Evolutionary conservation across 2,888 invertebrate genomes (phyloP), one percentile per base, ranked within the genome.

Genomic region (Bedellia somnulentella): DNA sequence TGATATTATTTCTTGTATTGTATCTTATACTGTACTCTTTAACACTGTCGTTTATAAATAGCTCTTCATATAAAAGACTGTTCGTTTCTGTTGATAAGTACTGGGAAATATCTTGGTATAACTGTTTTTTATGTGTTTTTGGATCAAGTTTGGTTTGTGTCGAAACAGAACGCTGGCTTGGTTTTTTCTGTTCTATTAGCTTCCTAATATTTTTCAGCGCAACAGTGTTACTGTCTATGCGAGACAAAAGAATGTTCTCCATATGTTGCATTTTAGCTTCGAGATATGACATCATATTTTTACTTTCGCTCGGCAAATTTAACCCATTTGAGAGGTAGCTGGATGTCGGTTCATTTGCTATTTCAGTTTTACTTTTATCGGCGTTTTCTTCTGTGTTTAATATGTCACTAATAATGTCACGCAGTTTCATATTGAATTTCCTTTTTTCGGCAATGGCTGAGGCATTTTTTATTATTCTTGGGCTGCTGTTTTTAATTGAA

Each of bases 341-440:
- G n/a, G n/a, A n/a, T n/a, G n/a, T n/a, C n/a, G 41, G 21, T 15
- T 48, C 41, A 15, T 6, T 14, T 22, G 11, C n/a, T 4, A 22
- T 22, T 5, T 21, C 29, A 24, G 24, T 27, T 16, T 17, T 15
- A 21, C 15, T 18, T 10, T 29, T 14, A 13, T 30, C 30, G 17
- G 40, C 36, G 17, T 39, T 37, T 10, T 49, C 46, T 18, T 56
- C 57, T 35, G 54, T 57, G 33, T 58, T 57, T 22, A 70, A 41
- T 39, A 59, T 60, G 17, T 58, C 52, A 44, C 60, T 57, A 36
- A 71, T 47, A 4, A 68, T 55, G 39, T 71, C 67, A 42, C 56
- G 52, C 25, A 75, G 37, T 40, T 59, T 70, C 56, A 63, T 68
- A 41, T 73, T 73, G 38, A 67, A 71, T 34, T 59, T 56, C 35